phyloP scores from a whole-genome alignment of 2,888 invertebrate genomes.

The Allacma fusca region DNA sequence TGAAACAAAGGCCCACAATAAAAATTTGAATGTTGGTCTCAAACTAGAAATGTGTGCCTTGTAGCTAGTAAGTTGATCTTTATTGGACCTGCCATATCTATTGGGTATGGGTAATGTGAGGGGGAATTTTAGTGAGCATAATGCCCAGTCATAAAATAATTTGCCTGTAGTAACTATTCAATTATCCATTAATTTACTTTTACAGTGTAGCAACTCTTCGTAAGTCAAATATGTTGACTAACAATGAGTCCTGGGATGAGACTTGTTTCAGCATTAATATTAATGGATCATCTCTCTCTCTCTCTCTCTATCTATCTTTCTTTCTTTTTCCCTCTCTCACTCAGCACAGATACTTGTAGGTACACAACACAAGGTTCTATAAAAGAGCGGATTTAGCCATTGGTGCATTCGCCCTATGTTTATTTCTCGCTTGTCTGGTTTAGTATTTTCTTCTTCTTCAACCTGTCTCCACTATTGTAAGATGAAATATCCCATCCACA shows the following conservation, averaged over 20 bases:
- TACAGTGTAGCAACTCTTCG: not conserved
- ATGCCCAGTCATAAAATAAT: not conserved
- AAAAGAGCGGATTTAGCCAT: not conserved
- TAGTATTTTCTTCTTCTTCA: not conserved
- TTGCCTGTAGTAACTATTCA: conserved; percentile 9
- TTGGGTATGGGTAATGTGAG: not conserved
- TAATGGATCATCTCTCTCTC: not conserved
- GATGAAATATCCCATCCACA: too few species aligned
- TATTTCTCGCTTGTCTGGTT: conserved; percentile 5
- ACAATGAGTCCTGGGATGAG: not conserved
- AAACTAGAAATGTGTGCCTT: not conserved
- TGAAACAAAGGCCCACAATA: not conserved
- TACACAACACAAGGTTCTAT: not conserved
- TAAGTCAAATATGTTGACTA: not conserved
- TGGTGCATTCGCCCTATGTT: not conserved
- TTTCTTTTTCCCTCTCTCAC: too few species aligned
- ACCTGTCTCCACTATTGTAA: too few species aligned
- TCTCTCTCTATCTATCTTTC: too few species aligned
- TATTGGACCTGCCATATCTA: not conserved
- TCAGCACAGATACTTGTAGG: too few species aligned
- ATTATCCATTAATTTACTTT: conserved; percentile 16
- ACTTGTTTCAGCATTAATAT: not conserved
- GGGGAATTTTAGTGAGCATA: not conserved
- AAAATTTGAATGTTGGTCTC: not conserved
- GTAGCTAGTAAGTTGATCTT: not conserved